Conservation (phyloP, 2,797 vertebrate species). For the Pseudochromis fuscus region DNA sequence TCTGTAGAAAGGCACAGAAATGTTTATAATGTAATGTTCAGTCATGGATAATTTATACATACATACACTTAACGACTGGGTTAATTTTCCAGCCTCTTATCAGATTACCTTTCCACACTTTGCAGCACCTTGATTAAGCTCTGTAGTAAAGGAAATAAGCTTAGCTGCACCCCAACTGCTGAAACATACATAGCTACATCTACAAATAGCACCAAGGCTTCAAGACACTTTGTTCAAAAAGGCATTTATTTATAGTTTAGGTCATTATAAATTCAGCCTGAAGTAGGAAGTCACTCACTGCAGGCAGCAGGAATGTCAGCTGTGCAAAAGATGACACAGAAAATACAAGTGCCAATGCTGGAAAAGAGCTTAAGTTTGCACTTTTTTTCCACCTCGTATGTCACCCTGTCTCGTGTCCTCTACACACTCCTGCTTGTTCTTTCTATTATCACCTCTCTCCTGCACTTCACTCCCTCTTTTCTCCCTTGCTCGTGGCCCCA, state of each 20-base stretch:
- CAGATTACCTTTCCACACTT: conserved; percentile 8
- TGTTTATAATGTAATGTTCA: conserved; percentile 4
- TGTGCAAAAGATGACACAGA: conserved; percentile 15
- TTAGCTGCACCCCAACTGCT: conserved; percentile 11
- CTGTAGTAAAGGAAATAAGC: conserved; percentile 5
- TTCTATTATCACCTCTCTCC: conserved; percentile 25
- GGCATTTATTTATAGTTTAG: background rate
- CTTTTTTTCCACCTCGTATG: conserved; percentile 16
- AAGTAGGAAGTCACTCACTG: background rate
- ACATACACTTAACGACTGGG: background rate
- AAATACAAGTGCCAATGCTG: conserved; percentile 1
- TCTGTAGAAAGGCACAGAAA: conserved; percentile 2
- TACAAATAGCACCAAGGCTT: conserved; percentile 11
- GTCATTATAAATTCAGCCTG: background rate
- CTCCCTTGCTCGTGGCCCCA: conserved; percentile 33
- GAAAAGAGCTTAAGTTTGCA: conserved; percentile 45
- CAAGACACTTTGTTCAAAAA: background rate
- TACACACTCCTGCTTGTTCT: conserved; percentile 7
- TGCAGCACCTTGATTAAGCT: conserved; percentile 9
- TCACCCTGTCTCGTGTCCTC: conserved; percentile 41
- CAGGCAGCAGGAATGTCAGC: conserved; percentile 9
- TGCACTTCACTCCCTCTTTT: background rate
- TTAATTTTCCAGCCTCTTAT: conserved; percentile 14
- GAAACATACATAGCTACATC: background rate
- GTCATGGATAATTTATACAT: background rate